Evolutionary conservation across 2,797 vertebrate species (phyloP), one percentile per base, ranked within the genome.

Genomic region (Platyrinchus mystaceus): DNA sequence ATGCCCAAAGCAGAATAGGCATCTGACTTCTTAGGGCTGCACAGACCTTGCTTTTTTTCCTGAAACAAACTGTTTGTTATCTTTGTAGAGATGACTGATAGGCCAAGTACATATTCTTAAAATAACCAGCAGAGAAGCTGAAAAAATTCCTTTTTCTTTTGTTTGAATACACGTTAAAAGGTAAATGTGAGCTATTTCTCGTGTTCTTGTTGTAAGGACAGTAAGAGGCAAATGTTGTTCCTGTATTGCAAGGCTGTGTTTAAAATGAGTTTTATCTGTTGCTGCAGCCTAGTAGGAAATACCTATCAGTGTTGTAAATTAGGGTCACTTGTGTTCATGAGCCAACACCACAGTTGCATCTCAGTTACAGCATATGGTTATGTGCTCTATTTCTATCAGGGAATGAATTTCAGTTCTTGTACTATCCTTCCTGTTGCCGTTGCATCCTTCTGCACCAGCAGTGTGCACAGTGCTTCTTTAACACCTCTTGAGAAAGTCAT

Each of bases 381-480:
- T 10, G 24, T 64, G 95, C 26, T 91, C 2, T 43, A 6, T 94
- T 93, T 92, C 76, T 89, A 66, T 85, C 41, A 96, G 73, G 90
- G 96, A 91, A 71, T 27, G 32, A 74, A 82, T 84, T 87, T 58
- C 78, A 87, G 62, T 47, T 53, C 32, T 81, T 95, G 68, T 90
- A 22, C 50, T 50, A 14, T 16, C 88, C 53, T 78, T 58, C 55
- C 34, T 80, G 22, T 23, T 20, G 14, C n/a, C 64, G 12, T 71
- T 24, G 43, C 81, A 7, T 90, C 64, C 60, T 55, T 82, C 78
- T 84, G 46, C 64, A 84, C 67, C 62, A 87, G n/a, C 77, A 86
- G 39, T 7, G 18, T 69, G 41, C 80, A 43, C 12, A 4, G 27
- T 17, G 39, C 22, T 82, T 46, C 43, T 91, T 71, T 81, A 79